Evolutionary conservation across 2,888 invertebrate genomes (phyloP), one percentile per base, ranked within the genome.

Genomic region (Byasa hedistus): DNA sequence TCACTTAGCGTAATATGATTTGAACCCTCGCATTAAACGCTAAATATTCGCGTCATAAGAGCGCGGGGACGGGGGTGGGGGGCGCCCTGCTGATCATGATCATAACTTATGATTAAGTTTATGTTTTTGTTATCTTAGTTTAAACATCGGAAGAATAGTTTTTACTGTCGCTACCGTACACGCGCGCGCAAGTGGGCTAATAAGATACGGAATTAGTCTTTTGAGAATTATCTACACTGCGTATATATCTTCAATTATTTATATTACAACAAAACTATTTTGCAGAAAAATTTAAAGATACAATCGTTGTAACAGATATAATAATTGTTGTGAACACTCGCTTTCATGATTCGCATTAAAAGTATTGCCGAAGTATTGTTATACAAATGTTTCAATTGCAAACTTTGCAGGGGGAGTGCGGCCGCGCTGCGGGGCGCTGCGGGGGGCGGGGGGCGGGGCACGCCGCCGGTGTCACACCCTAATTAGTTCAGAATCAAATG

Each of bases 1-100:
- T 86, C 87, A 89, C 88, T 89, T 88, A 87, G 85, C 85, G 79
- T 85, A 88, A 88, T 86, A 82, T 79, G 83, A 85, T 86, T 83
- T 79, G 81, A 78, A 75, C 83, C 86, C 85, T 76, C 78, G 73
- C 74, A 54, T 66, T 48, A 76, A 76, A 76, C 75, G 76, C 76
- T 73, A 74, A 73, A 72, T 73, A 73, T 71, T 71, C 70, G 70
- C 71, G 68, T 48, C 48, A 48, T 67, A 32, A 1, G 32, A 32
- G 58, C 55, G 72, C 68, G 65, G 60, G n/a, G 68, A 67, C 72
- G 70, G 74, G 27, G 27, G 3, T 4, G n/a, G n/a, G n/a, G n/a
- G n/a, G n/a, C n/a, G n/a, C n/a, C n/a, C n/a, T n/a, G 32, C 8
- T 32, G 32, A 39, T 61, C 56, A 64, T 65, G 56, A n/a, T 69